Conservation (phyloP, 2,113 vertebrate genomes). For the Thalassarche chlororhynchos region DNA sequence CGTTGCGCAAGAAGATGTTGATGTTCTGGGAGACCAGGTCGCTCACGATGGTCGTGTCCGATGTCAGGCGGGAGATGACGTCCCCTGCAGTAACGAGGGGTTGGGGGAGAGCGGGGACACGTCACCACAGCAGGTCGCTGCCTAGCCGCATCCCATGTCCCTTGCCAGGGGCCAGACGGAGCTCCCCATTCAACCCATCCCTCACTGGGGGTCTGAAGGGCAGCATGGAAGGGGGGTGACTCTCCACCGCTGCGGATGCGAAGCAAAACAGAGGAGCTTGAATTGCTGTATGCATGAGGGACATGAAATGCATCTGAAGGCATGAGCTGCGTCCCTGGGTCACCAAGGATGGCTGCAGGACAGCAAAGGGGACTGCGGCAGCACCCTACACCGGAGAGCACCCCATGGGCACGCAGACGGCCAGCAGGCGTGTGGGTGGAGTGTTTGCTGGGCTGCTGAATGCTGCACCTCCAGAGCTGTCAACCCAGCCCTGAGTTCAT, state of each 20-base stretch:
- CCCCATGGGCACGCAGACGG: accelerated
- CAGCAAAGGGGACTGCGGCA: neutral
- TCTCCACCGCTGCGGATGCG: accelerated
- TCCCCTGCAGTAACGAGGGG: conserved; percentile 80
- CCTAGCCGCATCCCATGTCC: accelerated
- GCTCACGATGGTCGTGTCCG: conserved; percentile 95
- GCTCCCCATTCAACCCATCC: neutral
- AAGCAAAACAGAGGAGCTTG: neutral
- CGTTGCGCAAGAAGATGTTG: conserved; percentile 91
- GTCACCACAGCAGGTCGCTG: neutral
- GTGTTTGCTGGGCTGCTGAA: neutral
- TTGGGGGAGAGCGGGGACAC: neutral
- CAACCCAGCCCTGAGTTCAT: neutral
- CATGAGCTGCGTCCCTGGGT: neutral
- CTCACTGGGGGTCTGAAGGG: neutral
- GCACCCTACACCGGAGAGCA: neutral
- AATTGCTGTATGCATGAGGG: neutral
- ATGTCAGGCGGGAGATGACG: conserved; percentile 93
- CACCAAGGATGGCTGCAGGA: neutral
- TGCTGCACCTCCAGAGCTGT: neutral
- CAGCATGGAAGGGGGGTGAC: neutral
- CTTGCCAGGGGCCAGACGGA: neutral
- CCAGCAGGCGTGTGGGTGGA: neutral
- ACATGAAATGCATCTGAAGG: neutral
- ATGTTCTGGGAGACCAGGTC: conserved; percentile 95